Evolutionary conservation across 2,797 vertebrate species (phyloP), one percentile per base, ranked within the genome.

Genomic region (Pyrocephalus nanus): DNA sequence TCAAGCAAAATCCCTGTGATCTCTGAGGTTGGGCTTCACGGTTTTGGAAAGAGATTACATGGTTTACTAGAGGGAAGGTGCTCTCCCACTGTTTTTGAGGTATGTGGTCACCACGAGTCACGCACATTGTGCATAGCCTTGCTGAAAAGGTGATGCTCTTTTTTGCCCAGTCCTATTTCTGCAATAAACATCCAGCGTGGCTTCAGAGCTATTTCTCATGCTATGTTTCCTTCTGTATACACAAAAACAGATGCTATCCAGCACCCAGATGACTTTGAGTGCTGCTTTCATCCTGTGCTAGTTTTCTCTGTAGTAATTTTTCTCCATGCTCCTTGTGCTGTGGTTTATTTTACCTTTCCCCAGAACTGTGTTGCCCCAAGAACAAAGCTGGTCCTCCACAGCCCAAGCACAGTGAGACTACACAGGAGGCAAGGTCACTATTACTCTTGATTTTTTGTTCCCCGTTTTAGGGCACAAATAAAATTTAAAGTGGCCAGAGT

Each of bases 1-100:
- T 97, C 80, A 92, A 71, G 80, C 83, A 73, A 87, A 94, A 86
- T 79, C 50, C 71, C 88, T 94, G 91, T 94, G 95, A 96, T 96
- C 80, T 58, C 93, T 64, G 82, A 81, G 79, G 66, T 2, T 60
- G 85, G 55, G 64, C 92, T 86, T 67, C 88, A 82, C 1, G 1
- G 60, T 53, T 86, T 85, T 86, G 81, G 83, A 77, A 93, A 34
- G 11, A 79, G 77, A 85, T 92, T 50, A 51, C 50, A 74, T 10
- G 26, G 54, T 80, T 87, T 40, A 13, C 90, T 83, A 69, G 64
- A 55, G 85, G 78, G 83, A 61, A 73, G 77, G 71, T 8, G 0
- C 72, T 85, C 80, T 73, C 61, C 77, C 86, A 45, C 67, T 53
- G 86, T 32, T 92, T 45, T 50, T 38, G 70, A 61, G 53, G 38